Evolutionary conservation across 2,113 vertebrate genomes (phyloP).

Genomic region (Potamarius usumacintae): DNA sequence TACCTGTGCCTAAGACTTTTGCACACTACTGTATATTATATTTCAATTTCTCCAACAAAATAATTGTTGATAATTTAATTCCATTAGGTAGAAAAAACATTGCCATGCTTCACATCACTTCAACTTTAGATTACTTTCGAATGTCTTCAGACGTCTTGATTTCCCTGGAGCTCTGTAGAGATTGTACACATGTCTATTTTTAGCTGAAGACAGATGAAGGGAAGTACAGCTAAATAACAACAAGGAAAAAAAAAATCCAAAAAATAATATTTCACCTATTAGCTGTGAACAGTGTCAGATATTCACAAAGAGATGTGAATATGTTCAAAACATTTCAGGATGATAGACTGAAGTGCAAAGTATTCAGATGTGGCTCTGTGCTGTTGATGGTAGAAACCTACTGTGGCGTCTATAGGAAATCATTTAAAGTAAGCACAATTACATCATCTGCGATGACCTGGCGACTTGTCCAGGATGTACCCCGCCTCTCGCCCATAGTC

Average conservation of each 20-base stretch:
- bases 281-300: neutral
- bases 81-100: neutral
- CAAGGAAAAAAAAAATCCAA: no score
- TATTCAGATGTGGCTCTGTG: neutral
- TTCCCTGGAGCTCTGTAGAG: neutral
- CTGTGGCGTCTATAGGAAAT: neutral
- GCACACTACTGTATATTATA: no score
- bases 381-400: neutral
- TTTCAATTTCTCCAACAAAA: neutral
- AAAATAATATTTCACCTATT: slow-evolving; percentile 5
- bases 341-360: neutral
- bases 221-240: neutral
- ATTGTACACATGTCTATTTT: neutral
- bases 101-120: neutral
- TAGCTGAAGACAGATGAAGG: neutral
- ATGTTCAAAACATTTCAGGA: neutral
- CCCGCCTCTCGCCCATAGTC: no score
- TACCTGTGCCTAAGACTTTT: no score
- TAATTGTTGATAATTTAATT: neutral
- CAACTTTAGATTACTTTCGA: neutral
- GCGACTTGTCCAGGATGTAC: no score
- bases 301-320: neutral
- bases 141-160: neutral
- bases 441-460: no score
- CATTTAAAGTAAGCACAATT: neutral